A percentile compares a stretch with the other conserved stretches of the same genome.
These are phyloP conservation scores for Acanthosepion lycidas DNA, from an alignment of 2,888 invertebrate genomes.

Conservation along the genomic window DNA sequence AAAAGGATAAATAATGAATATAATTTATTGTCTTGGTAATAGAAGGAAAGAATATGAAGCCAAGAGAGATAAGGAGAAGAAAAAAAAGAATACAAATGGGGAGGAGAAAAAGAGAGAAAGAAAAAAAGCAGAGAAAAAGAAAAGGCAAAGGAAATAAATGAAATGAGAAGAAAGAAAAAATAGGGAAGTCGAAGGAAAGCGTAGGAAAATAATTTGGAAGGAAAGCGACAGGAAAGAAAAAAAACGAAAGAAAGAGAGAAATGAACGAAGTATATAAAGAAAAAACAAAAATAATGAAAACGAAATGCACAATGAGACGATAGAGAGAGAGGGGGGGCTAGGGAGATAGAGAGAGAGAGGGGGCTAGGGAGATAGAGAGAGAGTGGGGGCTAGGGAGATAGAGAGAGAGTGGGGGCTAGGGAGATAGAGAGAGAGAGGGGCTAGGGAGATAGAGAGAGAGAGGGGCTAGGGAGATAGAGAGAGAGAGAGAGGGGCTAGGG, in stretches of 20 bases:
- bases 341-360: background rate
- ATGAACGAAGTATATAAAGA: background rate
- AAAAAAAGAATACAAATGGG: background rate
- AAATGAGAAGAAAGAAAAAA: too few relatives aligned
- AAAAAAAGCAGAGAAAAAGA: background rate
- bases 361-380: too few relatives aligned
- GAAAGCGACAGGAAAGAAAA: background rate
- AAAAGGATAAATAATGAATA: too few relatives aligned
- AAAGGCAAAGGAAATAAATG: background rate
- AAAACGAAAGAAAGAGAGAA: background rate
- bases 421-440: too few relatives aligned
- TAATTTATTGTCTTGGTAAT: too few relatives aligned
- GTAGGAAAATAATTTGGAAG: background rate
- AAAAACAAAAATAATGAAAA: background rate
- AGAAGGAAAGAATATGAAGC: too few relatives aligned
- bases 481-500: background rate
- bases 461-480: background rate
- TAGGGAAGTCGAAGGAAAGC: too few relatives aligned
- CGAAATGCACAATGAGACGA: background rate
- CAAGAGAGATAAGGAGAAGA: too few relatives aligned
- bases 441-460: background rate
- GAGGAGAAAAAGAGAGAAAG: background rate
- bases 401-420: background rate
- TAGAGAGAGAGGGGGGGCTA: accelerated
- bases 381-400: accelerated